These are phyloP conservation scores for Pampusana beccarii DNA, from an alignment of 2,113 vertebrate genomes.

Conservation along the genomic window DNA sequence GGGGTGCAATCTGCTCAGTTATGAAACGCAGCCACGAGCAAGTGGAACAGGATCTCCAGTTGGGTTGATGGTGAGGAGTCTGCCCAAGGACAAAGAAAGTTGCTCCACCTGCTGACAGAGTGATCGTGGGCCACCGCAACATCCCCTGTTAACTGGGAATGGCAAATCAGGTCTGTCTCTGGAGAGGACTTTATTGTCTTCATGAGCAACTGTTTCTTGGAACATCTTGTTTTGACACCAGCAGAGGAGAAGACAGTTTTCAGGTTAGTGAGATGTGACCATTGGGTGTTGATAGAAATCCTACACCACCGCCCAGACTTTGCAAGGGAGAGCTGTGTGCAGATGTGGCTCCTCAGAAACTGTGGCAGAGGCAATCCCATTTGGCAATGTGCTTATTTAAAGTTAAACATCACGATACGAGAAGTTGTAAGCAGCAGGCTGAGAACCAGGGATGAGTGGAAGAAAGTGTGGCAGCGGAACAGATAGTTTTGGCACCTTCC, in stretches of 20 bases:
- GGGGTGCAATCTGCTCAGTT: rapidly evolving
- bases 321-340: background rate
- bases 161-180: too few species aligned
- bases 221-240: background rate
- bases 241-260: background rate
- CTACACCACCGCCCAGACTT: background rate
- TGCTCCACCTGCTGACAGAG: background rate
- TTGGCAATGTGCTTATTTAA: background rate
- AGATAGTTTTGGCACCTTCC: background rate
- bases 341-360: background rate
- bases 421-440: background rate
- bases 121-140: background rate
- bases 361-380: rapidly evolving
- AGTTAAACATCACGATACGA: background rate
- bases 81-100: background rate
- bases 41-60: background rate
- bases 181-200: background rate
- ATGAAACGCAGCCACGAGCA: background rate
- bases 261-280: background rate
- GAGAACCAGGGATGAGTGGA: background rate
- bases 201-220: background rate
- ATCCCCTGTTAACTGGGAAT: background rate
- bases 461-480: background rate
- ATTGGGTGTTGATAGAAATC: background rate
- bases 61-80: background rate